Conservation (phyloP, 2,113 vertebrate species). For the Lichenostomus cassidix region DNA sequence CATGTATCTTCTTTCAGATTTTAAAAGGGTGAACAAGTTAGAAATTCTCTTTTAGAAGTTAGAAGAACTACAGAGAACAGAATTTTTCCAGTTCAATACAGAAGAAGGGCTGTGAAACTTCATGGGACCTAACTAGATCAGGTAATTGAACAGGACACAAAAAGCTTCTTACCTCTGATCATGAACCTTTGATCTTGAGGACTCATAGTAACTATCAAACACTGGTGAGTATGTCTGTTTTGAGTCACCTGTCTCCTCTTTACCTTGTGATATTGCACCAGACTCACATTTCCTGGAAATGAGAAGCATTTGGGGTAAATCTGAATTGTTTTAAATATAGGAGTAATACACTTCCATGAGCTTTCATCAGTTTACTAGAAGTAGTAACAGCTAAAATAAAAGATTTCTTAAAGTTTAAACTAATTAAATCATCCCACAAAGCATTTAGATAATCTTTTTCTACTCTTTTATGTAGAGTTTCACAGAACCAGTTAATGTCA, state of each 20-base stretch:
- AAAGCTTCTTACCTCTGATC: constrained; percentile 78
- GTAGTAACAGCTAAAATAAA: not conserved
- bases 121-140: not conserved
- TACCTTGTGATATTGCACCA: constrained; percentile 56
- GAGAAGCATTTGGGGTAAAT: not conserved
- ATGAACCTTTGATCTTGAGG: constrained; percentile 79
- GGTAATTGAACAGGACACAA: not conserved
- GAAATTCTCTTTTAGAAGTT: not conserved
- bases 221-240: constrained; percentile 72
- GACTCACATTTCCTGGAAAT: constrained; percentile 76
- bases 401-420: not conserved
- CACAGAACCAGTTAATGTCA: not conserved
- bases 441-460: not conserved
- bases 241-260: constrained; percentile 55
- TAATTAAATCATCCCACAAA: not conserved
- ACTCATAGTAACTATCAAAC: constrained; percentile 80
- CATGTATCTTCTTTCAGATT: not conserved
- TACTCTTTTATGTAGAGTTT: not conserved
- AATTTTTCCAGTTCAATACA: not conserved
- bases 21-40: not conserved
- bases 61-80: not conserved
- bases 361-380: not conserved
- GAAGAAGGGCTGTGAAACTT: not conserved
- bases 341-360: not conserved
- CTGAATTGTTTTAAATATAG: not conserved